Evolutionary conservation across 1,140 invertebrate species (phyloP).

Genomic region (Papilio glaucus): DNA sequence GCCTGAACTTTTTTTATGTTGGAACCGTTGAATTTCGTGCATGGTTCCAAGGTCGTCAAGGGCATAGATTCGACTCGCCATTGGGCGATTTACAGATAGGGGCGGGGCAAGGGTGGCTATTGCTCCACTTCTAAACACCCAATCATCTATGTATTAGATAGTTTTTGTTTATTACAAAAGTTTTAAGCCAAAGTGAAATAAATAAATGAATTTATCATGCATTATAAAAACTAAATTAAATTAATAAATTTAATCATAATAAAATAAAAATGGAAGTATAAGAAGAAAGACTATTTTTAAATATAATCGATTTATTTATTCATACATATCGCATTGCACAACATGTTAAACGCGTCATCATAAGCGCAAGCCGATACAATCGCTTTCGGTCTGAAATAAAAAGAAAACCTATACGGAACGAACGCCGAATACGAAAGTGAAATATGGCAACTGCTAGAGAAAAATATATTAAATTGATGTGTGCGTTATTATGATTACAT

Average conservation of each 20-base stretch:
- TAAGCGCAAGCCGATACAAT: conserved; percentile 40
- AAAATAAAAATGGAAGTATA: background rate
- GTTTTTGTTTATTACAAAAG: background rate
- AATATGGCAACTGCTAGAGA: conserved; percentile 53
- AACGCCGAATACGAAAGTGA: conserved; percentile 12
- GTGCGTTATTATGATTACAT: conserved; percentile 52
- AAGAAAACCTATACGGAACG: conserved; percentile 28
- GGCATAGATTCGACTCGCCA: conserved; percentile 49
- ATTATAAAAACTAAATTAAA: conserved; percentile 21
- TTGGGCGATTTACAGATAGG: conserved; percentile 51
- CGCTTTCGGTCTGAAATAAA: conserved; percentile 38
- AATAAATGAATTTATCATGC: background rate
- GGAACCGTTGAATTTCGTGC: conserved; percentile 41
- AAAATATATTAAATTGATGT: conserved; percentile 54
- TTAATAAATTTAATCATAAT: too few relatives aligned
- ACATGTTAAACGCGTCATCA: conserved; percentile 41
- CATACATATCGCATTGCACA: conserved; percentile 52
- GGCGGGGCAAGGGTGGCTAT: conserved; percentile 54
- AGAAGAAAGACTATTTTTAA: conserved; percentile 35
- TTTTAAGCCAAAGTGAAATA: background rate
- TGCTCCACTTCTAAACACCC: conserved; percentile 41
- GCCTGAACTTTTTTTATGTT: conserved; percentile 39
- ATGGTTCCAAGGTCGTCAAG: conserved; percentile 49
- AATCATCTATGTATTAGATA: conserved; percentile 35
- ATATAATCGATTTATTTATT: conserved; percentile 37